Evolutionary conservation across 37 sponge, comb jelly and placozoan genomes (phyloP).

Genomic region (Cliona cf. orientalis): DNA sequence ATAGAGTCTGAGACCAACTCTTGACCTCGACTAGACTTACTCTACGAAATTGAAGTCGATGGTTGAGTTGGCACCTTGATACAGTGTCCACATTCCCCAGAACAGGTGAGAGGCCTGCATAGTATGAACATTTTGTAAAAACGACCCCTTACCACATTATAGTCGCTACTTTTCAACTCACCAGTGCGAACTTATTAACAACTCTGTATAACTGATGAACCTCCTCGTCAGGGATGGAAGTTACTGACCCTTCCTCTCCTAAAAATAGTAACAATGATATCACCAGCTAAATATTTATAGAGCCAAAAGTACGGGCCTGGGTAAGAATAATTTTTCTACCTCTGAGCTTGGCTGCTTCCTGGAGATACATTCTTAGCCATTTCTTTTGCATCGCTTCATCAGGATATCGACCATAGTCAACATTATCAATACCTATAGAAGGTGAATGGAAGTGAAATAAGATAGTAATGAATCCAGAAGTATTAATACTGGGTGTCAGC

Average conservation of each 20-base stretch:
- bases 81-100: constrained; percentile 89
- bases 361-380: constrained; percentile 79
- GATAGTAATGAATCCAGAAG: too few relatives aligned
- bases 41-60: constrained; percentile 87
- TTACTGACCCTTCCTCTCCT: too few relatives aligned
- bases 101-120: constrained; percentile 79
- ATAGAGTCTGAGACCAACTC: too few relatives aligned
- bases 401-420: constrained; percentile 84
- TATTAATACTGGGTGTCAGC: too few relatives aligned
- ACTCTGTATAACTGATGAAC: constrained; percentile 63
- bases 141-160: too few relatives aligned
- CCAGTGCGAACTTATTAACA: constrained; percentile 81
- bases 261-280: neutral
- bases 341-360: constrained; percentile 45
- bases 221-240: constrained; percentile 41
- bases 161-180: too few relatives aligned
- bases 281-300: too few relatives aligned
- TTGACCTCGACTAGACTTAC: too few relatives aligned
- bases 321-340: too few relatives aligned
- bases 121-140: too few relatives aligned
- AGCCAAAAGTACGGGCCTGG: too few relatives aligned
- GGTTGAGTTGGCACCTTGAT: constrained; percentile 78
- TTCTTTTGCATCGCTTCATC: constrained; percentile 70
- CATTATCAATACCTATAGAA: constrained; percentile 61
- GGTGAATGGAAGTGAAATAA: too few relatives aligned